phyloP scores from a whole-genome alignment of 1,140 invertebrate genomes.

The Pogonomyrmex barbatus region DNA sequence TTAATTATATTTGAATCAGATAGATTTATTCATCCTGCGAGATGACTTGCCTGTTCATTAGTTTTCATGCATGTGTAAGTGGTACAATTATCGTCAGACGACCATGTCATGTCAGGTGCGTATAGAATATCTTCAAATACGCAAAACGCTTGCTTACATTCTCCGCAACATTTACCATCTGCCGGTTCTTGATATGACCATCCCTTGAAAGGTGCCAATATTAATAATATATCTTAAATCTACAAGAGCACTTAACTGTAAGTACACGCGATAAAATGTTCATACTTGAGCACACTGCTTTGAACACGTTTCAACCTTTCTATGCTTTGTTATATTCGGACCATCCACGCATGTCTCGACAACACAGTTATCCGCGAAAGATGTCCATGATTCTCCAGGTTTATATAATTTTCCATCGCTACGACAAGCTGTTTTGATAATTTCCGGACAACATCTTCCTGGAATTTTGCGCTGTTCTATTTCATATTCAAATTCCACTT shows the following conservation, averaged over 20 bases:
- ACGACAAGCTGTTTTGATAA: slow-evolving; percentile 87
- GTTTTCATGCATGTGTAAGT: slow-evolving; percentile 86
- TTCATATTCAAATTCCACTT: slow-evolving; percentile 84
- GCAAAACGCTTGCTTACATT: slow-evolving; percentile 89
- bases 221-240: background rate
- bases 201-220: slow-evolving; percentile 80
- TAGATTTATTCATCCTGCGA: background rate
- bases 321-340: slow-evolving; percentile 83
- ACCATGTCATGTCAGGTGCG: slow-evolving; percentile 87
- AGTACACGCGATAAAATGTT: slow-evolving; percentile 23
- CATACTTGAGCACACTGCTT: slow-evolving; percentile 85
- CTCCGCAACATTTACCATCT: slow-evolving; percentile 89
- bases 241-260: background rate
- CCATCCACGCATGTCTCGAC: slow-evolving; percentile 87
- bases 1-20: slow-evolving; percentile 21
- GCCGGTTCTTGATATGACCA: slow-evolving; percentile 86
- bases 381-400: slow-evolving; percentile 87
- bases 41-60: slow-evolving; percentile 78
- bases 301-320: slow-evolving; percentile 86
- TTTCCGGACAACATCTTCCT: slow-evolving; percentile 87
- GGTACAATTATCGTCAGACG: slow-evolving; percentile 89
- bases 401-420: slow-evolving; percentile 86
- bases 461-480: slow-evolving; percentile 83
- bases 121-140: slow-evolving; percentile 87
- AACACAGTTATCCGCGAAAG: slow-evolving; percentile 87